phyloP scores from a whole-genome alignment of 1,140 invertebrate species.

The Scylla paramamosain region DNA sequence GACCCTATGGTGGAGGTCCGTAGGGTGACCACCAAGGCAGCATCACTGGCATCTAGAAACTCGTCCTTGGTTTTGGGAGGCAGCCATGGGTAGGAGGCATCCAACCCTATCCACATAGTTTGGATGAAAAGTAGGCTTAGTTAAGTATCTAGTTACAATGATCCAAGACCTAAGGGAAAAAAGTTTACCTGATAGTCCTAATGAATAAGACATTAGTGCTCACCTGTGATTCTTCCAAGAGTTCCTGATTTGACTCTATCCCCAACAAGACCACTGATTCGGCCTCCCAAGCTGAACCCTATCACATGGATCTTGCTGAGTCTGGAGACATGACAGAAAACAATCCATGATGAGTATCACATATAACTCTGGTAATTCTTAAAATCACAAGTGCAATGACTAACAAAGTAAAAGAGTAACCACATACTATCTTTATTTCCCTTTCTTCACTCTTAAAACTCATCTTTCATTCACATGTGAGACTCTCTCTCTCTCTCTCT shows the following conservation, averaged over 20 bases:
- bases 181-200: background rate
- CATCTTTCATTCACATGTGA: background rate
- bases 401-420: background rate
- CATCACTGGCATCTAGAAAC: constrained; percentile 60
- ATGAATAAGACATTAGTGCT: background rate
- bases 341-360: too few species aligned
- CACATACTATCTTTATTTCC: background rate
- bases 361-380: background rate
- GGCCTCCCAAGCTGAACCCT: constrained; percentile 61
- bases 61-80: constrained; percentile 35
- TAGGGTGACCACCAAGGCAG: constrained; percentile 48
- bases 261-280: constrained; percentile 59
- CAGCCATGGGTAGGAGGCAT: constrained; percentile 63
- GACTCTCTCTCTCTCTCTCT: background rate
- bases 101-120: constrained; percentile 29
- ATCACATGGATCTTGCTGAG: constrained; percentile 39
- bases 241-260: constrained; percentile 46
- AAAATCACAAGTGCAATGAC: background rate
- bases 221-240: constrained; percentile 66
- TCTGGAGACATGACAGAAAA: background rate
- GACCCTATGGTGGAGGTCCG: constrained; percentile 45
- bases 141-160: background rate
- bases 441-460: background rate
- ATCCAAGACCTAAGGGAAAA: background rate
- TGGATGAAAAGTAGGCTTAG: background rate